Evolutionary conservation across 23 tunicate species (phyloP).

Genomic region (Trididemnum clinides): DNA sequence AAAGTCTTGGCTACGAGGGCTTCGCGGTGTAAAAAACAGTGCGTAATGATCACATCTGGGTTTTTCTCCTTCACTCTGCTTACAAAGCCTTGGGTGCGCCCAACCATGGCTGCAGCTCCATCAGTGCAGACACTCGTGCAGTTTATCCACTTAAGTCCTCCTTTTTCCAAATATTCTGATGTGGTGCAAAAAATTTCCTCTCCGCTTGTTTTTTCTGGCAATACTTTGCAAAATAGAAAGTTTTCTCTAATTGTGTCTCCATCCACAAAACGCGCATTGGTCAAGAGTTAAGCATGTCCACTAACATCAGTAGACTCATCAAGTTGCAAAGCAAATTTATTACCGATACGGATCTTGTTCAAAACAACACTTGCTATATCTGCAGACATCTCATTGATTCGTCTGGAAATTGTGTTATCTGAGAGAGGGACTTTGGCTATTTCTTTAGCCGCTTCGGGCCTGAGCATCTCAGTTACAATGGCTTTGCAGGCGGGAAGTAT

Average conservation of each 20-base stretch:
- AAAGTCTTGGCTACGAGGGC: slow-evolving; percentile 34
- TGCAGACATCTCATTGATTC: slow-evolving; percentile 12
- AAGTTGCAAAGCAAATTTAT: not conserved
- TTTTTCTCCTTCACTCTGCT: slow-evolving; percentile 12
- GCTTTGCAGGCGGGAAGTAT: slow-evolving; percentile 30
- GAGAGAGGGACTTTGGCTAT: slow-evolving; percentile 11
- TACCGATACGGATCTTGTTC: not conserved
- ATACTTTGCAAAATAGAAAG: not conserved
- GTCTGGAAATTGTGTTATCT: slow-evolving; percentile 21
- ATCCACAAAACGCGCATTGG: slow-evolving; percentile 20
- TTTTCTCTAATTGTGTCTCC: not conserved
- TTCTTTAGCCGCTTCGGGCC: slow-evolving; percentile 34
- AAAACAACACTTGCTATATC: not conserved
- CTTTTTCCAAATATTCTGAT: slow-evolving; percentile 15
- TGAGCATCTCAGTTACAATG: slow-evolving; percentile 33
- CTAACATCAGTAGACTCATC: slow-evolving; percentile 22
- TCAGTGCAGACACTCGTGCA: slow-evolving; percentile 12
- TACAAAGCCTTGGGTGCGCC: slow-evolving; percentile 16
- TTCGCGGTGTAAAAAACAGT: slow-evolving; percentile 35
- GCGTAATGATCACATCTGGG: not conserved
- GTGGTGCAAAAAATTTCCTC: slow-evolving; percentile 28
- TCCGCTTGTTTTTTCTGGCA: slow-evolving; percentile 18
- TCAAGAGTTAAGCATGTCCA: slow-evolving; percentile 33
- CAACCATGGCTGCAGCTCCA: slow-evolving; percentile 25
- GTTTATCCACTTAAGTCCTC: slow-evolving; percentile 25